phyloP scores from a whole-genome alignment of 2,888 invertebrate genomes.

The Nyleta sp. region DNA sequence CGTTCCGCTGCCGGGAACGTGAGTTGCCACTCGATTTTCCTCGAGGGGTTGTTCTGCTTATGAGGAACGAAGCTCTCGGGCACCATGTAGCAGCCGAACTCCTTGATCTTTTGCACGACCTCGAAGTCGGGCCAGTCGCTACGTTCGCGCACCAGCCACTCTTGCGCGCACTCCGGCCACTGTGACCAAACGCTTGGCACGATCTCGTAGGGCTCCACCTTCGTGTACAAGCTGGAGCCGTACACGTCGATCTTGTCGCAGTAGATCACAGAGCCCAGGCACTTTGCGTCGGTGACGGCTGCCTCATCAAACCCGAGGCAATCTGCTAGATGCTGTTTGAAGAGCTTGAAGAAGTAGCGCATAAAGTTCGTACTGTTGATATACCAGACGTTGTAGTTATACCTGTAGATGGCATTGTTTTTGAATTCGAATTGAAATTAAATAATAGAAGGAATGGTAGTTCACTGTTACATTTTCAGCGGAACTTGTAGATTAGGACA shows the following conservation, averaged over 20 bases:
- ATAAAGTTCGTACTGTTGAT: constrained; percentile 88
- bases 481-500: no score
- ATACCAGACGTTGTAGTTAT: constrained; percentile 73
- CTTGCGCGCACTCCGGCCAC: constrained; percentile 89
- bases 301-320: constrained; percentile 85
- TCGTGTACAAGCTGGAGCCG: constrained; percentile 72
- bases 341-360: constrained; percentile 87
- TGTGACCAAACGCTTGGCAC: constrained; percentile 88
- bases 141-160: constrained; percentile 86
- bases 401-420: constrained; percentile 22
- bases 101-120: constrained; percentile 87
- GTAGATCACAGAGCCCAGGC: constrained; percentile 86
- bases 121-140: constrained; percentile 88
- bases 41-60: constrained; percentile 83
- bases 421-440: no score
- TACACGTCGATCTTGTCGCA: constrained; percentile 83
- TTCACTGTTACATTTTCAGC: no score
- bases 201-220: constrained; percentile 85
- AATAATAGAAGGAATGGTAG: no score
- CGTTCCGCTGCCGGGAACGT: constrained; percentile 90
- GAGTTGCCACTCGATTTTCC: constrained; percentile 90
- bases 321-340: constrained; percentile 85
- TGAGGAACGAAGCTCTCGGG: constrained; percentile 88
- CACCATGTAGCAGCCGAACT: constrained; percentile 87
- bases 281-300: constrained; percentile 83